These are phyloP conservation scores for Caenorhabditis virilis DNA, from an alignment of 2,888 invertebrate genomes.

Conservation along the genomic window DNA sequence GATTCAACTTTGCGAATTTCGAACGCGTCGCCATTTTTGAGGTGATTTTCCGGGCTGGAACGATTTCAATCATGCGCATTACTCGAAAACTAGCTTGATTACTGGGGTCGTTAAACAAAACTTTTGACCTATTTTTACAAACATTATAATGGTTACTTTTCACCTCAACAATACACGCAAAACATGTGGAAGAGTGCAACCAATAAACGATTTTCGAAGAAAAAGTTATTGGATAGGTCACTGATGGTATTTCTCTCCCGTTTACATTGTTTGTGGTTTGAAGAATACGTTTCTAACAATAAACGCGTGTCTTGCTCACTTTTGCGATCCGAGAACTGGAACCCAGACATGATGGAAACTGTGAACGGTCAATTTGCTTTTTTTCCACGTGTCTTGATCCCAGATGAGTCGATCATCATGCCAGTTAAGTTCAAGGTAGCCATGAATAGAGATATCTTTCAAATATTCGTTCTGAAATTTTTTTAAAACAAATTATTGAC, in stretches of 20 bases:
- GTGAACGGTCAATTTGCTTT: conserved; percentile 62
- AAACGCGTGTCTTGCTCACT: too few relatives aligned
- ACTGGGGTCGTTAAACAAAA: too few relatives aligned
- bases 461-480: conserved; percentile 64
- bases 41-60: conserved; percentile 59
- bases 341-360: conserved; percentile 66
- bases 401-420: conserved; percentile 41
- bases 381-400: conserved; percentile 57
- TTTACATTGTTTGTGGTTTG: too few relatives aligned
- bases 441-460: conserved; percentile 62
- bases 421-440: conserved; percentile 55
- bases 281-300: too few relatives aligned
- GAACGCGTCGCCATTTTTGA: conserved; percentile 66
- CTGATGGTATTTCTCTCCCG: too few relatives aligned
- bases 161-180: conserved; percentile 4
- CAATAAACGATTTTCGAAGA: too few relatives aligned
- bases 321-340: conserved; percentile 60
- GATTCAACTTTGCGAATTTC: conserved; percentile 63
- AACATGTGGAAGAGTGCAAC: background rate
- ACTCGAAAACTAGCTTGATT: too few relatives aligned
- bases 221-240: too few relatives aligned
- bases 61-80: too few relatives aligned
- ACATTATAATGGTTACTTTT: too few relatives aligned
- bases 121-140: too few relatives aligned
- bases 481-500: background rate